These are phyloP conservation scores for Timema podura DNA, from an alignment of 2,888 invertebrate species.

Conservation along the genomic window DNA sequence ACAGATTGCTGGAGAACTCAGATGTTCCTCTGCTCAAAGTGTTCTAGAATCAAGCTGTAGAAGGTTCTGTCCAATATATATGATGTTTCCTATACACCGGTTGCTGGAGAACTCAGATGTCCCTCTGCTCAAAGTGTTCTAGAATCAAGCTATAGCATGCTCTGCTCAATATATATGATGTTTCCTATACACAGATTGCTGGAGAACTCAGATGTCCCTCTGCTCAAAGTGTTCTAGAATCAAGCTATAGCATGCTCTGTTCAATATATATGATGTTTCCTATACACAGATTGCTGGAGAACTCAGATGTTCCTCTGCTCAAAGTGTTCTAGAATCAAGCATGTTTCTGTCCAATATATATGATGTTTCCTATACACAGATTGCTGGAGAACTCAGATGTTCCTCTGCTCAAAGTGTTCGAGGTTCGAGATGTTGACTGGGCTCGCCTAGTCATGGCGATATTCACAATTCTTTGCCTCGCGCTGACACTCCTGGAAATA, in stretches of 20 bases:
- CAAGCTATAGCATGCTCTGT: too few relatives aligned
- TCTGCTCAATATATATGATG: conserved; percentile 25
- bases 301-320: conserved; percentile 51
- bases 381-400: conserved; percentile 55
- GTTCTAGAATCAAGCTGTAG: conserved; percentile 55
- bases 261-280: conserved; percentile 25
- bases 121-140: conserved; percentile 55
- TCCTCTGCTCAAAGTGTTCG: conserved; percentile 56
- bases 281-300: conserved; percentile 50
- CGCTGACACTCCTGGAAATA: conserved; percentile 59
- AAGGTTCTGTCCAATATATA: conserved; percentile 47
- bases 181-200: conserved; percentile 46
- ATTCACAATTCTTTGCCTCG: conserved; percentile 55
- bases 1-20: conserved; percentile 54
- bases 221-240: conserved; percentile 55
- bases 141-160: too few relatives aligned
- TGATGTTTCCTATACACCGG: conserved; percentile 40
- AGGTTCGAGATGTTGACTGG: conserved; percentile 58
- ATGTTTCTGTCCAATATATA: conserved; percentile 19
- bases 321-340: too few relatives aligned
- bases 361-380: conserved; percentile 40
- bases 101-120: conserved; percentile 55
- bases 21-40: conserved; percentile 57
- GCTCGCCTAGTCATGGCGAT: conserved; percentile 56
- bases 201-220: conserved; percentile 55